Evolutionary conservation across 2,113 vertebrate species (phyloP).

Genomic region (Catharus fuscescens): DNA sequence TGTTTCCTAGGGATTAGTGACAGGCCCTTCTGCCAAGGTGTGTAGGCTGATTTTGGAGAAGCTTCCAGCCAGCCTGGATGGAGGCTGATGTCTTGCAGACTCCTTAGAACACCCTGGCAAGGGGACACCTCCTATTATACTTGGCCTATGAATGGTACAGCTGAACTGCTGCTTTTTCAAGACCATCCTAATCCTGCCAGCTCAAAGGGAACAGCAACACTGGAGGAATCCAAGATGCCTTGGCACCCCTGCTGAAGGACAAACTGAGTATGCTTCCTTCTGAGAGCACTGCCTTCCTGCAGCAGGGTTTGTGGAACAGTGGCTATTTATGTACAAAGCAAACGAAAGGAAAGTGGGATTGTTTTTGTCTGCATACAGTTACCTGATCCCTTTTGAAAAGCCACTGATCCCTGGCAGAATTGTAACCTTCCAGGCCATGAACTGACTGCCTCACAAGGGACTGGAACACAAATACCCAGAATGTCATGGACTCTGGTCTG

Average conservation of each 20-base stretch:
- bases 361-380: background rate
- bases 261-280: background rate
- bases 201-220: background rate
- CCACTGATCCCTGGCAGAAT: background rate
- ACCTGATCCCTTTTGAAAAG: background rate
- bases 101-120: background rate
- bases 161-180: background rate
- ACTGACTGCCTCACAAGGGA: background rate
- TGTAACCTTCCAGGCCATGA: background rate
- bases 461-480: background rate
- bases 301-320: background rate
- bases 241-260: background rate
- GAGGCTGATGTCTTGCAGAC: background rate
- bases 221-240: background rate
- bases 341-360: background rate
- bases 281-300: background rate
- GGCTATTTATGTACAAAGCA: background rate
- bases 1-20: slow-evolving; percentile 31
- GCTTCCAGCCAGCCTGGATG: background rate
- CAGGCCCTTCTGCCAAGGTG: slow-evolving; percentile 18
- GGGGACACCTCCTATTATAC: background rate
- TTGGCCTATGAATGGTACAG: background rate
- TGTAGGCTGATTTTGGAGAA: slow-evolving; percentile 43
- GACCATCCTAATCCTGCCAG: background rate
- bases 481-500: background rate